These are phyloP conservation scores for Hemibagrus guttatus DNA, from an alignment of 2,797 vertebrate species.

Conservation along the genomic window DNA sequence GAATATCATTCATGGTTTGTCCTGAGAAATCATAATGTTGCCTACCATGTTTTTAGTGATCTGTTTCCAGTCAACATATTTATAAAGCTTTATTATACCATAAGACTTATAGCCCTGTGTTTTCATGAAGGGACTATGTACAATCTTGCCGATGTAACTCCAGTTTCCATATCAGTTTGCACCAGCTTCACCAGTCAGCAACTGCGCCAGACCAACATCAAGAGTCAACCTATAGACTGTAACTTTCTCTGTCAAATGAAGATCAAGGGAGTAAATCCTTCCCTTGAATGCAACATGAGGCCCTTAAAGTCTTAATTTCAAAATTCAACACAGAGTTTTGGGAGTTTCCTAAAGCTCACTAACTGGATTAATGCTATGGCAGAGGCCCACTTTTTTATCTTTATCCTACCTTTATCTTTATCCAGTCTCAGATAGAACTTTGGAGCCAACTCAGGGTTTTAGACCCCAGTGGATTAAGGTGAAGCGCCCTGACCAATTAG, in stretches of 20 bases:
- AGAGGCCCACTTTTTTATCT: constrained; percentile 39
- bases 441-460: constrained; percentile 53
- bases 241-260: constrained; percentile 51
- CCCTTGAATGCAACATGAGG: constrained; percentile 65
- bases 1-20: neutral
- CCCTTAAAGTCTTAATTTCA: constrained; percentile 66
- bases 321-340: constrained; percentile 70
- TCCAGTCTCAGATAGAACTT: constrained; percentile 58
- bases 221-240: neutral
- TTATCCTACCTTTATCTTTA: constrained; percentile 39
- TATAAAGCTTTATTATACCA: neutral
- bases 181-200: neutral
- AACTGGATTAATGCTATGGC: constrained; percentile 75
- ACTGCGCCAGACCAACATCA: neutral
- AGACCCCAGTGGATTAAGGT: constrained; percentile 66
- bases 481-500: constrained; percentile 75
- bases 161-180: neutral
- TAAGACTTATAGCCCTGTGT: neutral
- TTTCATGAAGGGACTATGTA: neutral
- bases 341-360: constrained; percentile 67
- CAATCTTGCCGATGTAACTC: neutral
- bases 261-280: constrained; percentile 59
- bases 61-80: neutral
- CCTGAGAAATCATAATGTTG: neutral
- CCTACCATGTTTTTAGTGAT: neutral